phyloP scores from a whole-genome alignment of 2,797 vertebrate genomes.

The Chromobotia macracanthus region DNA sequence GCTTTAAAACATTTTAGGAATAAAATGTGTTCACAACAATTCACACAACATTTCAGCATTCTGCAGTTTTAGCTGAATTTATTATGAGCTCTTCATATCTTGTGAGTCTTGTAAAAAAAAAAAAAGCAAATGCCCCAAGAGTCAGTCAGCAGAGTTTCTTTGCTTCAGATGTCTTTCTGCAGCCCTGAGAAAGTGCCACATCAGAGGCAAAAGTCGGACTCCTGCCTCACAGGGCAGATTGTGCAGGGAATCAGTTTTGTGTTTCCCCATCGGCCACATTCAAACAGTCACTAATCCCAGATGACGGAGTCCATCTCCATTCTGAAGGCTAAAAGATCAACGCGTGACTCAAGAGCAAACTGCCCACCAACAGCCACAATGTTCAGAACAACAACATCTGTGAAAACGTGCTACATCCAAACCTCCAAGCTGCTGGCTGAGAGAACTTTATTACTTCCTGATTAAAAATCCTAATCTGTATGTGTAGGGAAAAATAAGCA shows the following conservation, averaged over 20 bases:
- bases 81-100: slow-evolving; percentile 1
- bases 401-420: too few species aligned
- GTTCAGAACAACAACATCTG: not conserved
- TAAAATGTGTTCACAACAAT: too few species aligned
- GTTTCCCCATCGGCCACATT: slow-evolving; percentile 5
- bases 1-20: too few species aligned
- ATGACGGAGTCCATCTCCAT: not conserved
- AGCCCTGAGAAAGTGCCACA: not conserved
- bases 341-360: not conserved
- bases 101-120: not conserved
- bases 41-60: not conserved
- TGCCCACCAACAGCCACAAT: not conserved
- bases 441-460: not conserved
- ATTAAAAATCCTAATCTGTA: not conserved
- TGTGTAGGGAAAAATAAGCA: not conserved
- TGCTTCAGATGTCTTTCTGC: not conserved
- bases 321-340: not conserved
- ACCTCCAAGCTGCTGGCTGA: not conserved
- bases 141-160: not conserved
- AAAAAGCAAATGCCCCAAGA: slow-evolving; percentile 2
- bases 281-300: slow-evolving; percentile 12
- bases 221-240: not conserved
- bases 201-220: not conserved
- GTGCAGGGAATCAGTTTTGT: not conserved
- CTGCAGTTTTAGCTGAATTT: not conserved